Conservation (phyloP, 2,888 invertebrate species). For the Harpalus rufipes region DNA sequence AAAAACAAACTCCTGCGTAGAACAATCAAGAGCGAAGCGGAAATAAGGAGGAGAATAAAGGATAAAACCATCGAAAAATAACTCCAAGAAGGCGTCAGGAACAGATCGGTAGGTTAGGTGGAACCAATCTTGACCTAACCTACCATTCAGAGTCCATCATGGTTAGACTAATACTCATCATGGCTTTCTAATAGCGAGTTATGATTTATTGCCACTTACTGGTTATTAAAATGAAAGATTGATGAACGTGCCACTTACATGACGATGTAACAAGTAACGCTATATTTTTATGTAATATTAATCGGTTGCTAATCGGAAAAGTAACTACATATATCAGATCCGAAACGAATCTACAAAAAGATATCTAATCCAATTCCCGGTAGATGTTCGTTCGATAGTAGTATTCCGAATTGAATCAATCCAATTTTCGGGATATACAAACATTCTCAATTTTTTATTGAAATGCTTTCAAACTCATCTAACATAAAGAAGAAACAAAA, state of each 20-base stretch:
- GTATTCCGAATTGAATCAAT: slow-evolving; percentile 41
- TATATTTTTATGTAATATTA: slow-evolving; percentile 5
- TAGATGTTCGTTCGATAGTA: slow-evolving; percentile 20
- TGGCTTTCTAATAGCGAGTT: slow-evolving; percentile 39
- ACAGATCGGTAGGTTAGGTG: slow-evolving; percentile 46
- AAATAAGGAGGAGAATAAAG: slow-evolving; percentile 8
- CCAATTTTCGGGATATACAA: slow-evolving; percentile 23
- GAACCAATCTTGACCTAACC: slow-evolving; percentile 50
- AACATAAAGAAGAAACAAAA: background rate
- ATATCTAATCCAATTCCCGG: slow-evolving; percentile 19
- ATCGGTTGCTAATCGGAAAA: background rate
- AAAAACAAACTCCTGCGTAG: slow-evolving; percentile 33
- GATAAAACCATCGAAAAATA: slow-evolving; percentile 37
- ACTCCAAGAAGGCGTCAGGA: background rate
- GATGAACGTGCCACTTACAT: slow-evolving; percentile 38
- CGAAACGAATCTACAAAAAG: background rate
- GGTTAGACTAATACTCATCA: slow-evolving; percentile 22
- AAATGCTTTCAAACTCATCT: background rate
- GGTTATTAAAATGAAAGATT: slow-evolving; percentile 48
- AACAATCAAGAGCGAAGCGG: slow-evolving; percentile 37
- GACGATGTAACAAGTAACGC: slow-evolving; percentile 15
- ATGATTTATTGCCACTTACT: slow-evolving; percentile 41
- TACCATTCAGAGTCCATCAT: slow-evolving; percentile 5
- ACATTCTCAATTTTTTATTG: slow-evolving; percentile 21
- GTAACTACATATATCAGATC: background rate